Percentiles rank a stretch among this genome's conserved stretches.
These are phyloP conservation scores for Tetragonula clypearis DNA, from an alignment of 1,140 invertebrate species.

Conservation along the genomic window DNA sequence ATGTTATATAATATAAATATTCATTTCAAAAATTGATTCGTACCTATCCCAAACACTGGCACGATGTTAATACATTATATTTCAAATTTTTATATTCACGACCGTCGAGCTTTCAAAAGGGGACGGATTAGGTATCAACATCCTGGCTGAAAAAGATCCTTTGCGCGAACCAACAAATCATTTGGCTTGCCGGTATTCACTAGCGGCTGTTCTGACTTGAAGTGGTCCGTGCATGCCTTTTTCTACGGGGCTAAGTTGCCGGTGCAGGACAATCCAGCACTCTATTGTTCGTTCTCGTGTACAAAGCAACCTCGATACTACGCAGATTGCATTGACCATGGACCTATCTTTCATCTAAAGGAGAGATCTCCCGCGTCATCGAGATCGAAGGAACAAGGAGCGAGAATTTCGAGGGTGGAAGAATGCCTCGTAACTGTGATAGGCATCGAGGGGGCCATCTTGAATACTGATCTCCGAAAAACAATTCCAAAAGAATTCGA, in stretches of 20 bases:
- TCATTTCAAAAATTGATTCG: neutral
- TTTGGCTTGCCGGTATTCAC: slow-evolving; percentile 64
- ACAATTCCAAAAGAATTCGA: slow-evolving; percentile 9
- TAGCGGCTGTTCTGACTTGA: slow-evolving; percentile 66
- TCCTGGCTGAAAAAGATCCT: slow-evolving; percentile 75
- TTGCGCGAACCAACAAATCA: slow-evolving; percentile 63
- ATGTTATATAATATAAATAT: neutral
- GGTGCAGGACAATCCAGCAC: slow-evolving; percentile 52
- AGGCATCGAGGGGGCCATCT: slow-evolving; percentile 34
- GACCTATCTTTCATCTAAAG: slow-evolving; percentile 49
- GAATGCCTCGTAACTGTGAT: slow-evolving; percentile 52
- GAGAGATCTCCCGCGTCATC: slow-evolving; percentile 60
- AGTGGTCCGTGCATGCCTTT: slow-evolving; percentile 70
- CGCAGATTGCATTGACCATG: slow-evolving; percentile 72
- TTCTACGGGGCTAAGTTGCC: slow-evolving; percentile 52
- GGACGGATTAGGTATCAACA: slow-evolving; percentile 31
- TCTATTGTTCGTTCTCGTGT: slow-evolving; percentile 68
- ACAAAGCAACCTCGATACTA: slow-evolving; percentile 74
- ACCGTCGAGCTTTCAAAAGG: neutral
- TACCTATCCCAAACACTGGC: neutral
- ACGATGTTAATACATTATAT: neutral
- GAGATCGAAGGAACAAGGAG: slow-evolving; percentile 22
- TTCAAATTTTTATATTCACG: neutral
- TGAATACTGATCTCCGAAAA: neutral
- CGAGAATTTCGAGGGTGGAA: slow-evolving; percentile 48